These are phyloP conservation scores for Neomonachus schauinslandi DNA, from an alignment of 2,113 vertebrate genomes.

Conservation along the genomic window DNA sequence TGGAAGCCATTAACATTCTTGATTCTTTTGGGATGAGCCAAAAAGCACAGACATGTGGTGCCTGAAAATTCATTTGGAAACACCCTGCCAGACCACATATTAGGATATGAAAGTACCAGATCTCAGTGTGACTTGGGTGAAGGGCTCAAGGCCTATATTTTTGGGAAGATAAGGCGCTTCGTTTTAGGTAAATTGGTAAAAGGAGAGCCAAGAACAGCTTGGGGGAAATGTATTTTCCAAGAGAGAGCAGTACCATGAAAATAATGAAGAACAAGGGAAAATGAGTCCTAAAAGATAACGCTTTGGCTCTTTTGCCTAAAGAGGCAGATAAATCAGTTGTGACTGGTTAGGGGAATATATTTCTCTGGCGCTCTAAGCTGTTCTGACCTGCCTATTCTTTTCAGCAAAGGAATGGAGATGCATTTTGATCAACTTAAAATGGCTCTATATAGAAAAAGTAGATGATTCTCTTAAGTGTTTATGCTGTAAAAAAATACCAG, in stretches of 20 bases:
- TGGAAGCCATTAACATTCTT: slow-evolving; percentile 75
- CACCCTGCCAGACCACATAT: slow-evolving; percentile 65
- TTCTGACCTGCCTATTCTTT: slow-evolving; percentile 27
- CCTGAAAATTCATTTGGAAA: slow-evolving; percentile 70
- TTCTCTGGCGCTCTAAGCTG: neutral
- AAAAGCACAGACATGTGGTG: slow-evolving; percentile 70
- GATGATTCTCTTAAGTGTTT: neutral
- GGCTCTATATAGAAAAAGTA: slow-evolving; percentile 21
- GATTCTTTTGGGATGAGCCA: slow-evolving; percentile 67
- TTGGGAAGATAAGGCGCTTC: neutral
- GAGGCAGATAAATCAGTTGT: neutral
- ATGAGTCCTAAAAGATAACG: neutral
- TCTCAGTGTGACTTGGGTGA: neutral
- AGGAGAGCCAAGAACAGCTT: neutral
- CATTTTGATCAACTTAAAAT: slow-evolving; percentile 19
- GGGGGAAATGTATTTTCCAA: slow-evolving; percentile 25
- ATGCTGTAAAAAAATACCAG: slow-evolving; percentile 2
- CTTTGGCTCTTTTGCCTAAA: neutral
- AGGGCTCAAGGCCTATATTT: slow-evolving; percentile 11
- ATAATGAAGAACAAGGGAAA: slow-evolving; percentile 13
- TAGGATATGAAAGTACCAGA: slow-evolving; percentile 51
- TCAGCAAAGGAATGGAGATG: slow-evolving; percentile 23
- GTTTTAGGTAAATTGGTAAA: neutral
- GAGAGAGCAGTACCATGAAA: neutral
- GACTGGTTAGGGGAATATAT: neutral